phyloP scores from a whole-genome alignment of 2,797 vertebrate species.

The Sphenopsis melanotis region DNA sequence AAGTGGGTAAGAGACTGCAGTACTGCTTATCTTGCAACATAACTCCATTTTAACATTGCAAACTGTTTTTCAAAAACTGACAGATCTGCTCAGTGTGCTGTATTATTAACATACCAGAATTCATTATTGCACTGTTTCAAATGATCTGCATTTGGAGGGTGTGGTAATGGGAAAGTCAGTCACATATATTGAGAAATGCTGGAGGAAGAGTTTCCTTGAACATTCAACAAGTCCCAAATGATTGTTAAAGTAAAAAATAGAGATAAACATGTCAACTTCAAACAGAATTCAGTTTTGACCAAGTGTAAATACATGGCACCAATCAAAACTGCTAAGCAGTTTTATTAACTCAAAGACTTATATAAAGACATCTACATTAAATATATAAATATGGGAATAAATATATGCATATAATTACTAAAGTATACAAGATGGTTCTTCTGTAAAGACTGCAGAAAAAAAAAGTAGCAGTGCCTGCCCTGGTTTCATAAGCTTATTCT shows the following conservation, averaged over 20 bases:
- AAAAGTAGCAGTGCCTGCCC: neutral
- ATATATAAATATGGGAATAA: neutral
- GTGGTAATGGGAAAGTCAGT: neutral
- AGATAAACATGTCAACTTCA: neutral
- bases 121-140: neutral
- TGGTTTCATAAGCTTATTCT: neutral
- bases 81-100: neutral
- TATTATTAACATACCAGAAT: slow-evolving; percentile 58
- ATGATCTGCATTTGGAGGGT: neutral
- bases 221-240: neutral
- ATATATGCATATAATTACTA: neutral
- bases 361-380: neutral
- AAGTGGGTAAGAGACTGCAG: neutral
- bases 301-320: neutral
- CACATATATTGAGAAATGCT: neutral
- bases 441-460: neutral
- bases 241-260: neutral
- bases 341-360: neutral
- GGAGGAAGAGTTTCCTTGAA: neutral
- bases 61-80: slow-evolving; percentile 32
- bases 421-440: neutral
- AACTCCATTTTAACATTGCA: neutral
- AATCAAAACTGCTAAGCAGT: neutral
- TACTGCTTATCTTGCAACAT: neutral
- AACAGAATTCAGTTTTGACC: neutral